phyloP scores from a whole-genome alignment of 1,140 invertebrate species.

The Diorhabda elongata region DNA sequence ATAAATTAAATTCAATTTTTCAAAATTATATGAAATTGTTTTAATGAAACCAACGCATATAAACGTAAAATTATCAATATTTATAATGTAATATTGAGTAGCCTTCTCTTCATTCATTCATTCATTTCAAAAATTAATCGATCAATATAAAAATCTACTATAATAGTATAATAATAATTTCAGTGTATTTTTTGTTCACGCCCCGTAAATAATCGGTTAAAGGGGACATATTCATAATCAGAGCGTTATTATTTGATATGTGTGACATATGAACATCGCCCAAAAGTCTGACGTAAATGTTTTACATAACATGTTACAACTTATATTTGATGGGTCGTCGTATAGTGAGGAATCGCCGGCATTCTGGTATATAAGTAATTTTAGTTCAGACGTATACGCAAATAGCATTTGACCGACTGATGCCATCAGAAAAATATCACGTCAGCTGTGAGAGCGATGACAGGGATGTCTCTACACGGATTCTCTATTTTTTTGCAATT shows the following conservation, averaged over 20 bases:
- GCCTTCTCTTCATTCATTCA: too few relatives aligned
- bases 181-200: too few relatives aligned
- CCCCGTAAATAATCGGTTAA: too few relatives aligned
- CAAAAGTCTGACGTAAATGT: conserved; percentile 29
- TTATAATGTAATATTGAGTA: too few relatives aligned
- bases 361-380: conserved; percentile 19
- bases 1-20: too few relatives aligned
- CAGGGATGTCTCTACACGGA: neutral
- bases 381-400: conserved; percentile 26
- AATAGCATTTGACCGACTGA: conserved; percentile 27
- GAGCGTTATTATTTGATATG: conserved; percentile 28
- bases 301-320: conserved; percentile 32
- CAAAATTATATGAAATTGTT: too few relatives aligned
- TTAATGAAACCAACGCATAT: too few relatives aligned
- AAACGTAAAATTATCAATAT: too few relatives aligned
- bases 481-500: too few relatives aligned
- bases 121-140: too few relatives aligned
- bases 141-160: too few relatives aligned
- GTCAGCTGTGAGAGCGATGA: conserved; percentile 25
- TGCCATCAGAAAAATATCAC: conserved; percentile 28
- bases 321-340: conserved; percentile 20
- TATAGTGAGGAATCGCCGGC: conserved; percentile 20
- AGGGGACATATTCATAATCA: conserved; percentile 6
- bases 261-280: conserved; percentile 29
- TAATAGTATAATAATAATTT: too few relatives aligned